phyloP scores from a whole-genome alignment of 2,797 vertebrate genomes.

The Psittacula echo region DNA sequence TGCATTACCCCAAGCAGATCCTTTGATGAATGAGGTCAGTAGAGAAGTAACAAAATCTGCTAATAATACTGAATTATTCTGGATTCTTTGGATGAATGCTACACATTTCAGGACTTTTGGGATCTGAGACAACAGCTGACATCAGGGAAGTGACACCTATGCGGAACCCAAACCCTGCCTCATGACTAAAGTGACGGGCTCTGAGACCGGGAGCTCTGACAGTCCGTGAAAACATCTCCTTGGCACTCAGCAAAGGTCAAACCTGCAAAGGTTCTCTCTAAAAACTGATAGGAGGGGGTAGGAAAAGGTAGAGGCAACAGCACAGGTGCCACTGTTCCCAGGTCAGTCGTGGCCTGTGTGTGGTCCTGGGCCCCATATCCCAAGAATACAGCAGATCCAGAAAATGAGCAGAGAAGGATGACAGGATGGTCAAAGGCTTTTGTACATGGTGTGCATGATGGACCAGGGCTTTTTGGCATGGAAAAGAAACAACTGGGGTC shows the following conservation, averaged over 20 bases:
- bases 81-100: background rate
- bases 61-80: background rate
- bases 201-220: background rate
- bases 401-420: background rate
- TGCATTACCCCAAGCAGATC: background rate
- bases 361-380: background rate
- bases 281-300: background rate
- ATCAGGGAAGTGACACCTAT: background rate
- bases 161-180: background rate
- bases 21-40: background rate
- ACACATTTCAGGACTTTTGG: background rate
- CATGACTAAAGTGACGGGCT: background rate
- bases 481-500: background rate
- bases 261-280: background rate
- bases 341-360: background rate
- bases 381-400: background rate
- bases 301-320: background rate
- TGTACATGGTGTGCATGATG: accelerated
- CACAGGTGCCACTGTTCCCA: background rate
- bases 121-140: background rate
- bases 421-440: background rate
- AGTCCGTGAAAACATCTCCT: background rate
- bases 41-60: background rate
- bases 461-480: background rate
- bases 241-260: background rate